Conservation (phyloP, 2,797 vertebrate species). For the Chaetophractus vellerosus region DNA sequence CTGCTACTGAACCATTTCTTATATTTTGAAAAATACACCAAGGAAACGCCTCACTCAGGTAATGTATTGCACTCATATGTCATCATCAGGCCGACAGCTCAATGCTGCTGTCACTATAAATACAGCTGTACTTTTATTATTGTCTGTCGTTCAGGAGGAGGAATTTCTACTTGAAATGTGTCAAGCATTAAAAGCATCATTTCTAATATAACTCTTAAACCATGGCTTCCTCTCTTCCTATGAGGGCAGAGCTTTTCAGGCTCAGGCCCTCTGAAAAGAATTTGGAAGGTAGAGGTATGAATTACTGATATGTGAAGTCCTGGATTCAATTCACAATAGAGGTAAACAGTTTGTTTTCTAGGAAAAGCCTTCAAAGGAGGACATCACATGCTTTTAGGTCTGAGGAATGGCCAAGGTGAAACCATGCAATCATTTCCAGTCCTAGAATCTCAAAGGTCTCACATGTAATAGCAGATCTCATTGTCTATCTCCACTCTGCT, state of each 20-base stretch:
- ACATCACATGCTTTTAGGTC: rapidly evolving
- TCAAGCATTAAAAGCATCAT: neutral
- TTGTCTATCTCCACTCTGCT: neutral
- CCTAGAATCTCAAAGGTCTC: too few relatives aligned
- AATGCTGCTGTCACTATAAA: slow-evolving; percentile 66
- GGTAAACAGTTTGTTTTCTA: neutral
- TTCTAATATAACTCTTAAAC: slow-evolving; percentile 35
- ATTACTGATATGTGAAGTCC: rapidly evolving
- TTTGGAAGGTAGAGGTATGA: too few relatives aligned
- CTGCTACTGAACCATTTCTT: neutral
- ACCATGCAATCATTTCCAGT: rapidly evolving
- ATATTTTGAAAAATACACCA: neutral
- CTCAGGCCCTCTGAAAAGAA: neutral
- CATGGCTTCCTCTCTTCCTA: neutral
- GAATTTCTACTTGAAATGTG: slow-evolving; percentile 58
- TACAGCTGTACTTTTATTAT: slow-evolving; percentile 63
- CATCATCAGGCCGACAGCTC: slow-evolving; percentile 45
- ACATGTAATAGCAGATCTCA: rapidly evolving
- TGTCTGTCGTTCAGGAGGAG: slow-evolving; percentile 47
- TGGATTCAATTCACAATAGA: neutral
- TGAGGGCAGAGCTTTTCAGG: too few relatives aligned
- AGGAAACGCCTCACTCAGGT: neutral
- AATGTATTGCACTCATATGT: neutral
- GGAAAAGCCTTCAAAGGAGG: neutral
- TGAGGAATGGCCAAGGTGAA: rapidly evolving